Base-by-base conservation (phyloP, 2,797 vertebrate species). In the Pteropus rufus region DNA sequence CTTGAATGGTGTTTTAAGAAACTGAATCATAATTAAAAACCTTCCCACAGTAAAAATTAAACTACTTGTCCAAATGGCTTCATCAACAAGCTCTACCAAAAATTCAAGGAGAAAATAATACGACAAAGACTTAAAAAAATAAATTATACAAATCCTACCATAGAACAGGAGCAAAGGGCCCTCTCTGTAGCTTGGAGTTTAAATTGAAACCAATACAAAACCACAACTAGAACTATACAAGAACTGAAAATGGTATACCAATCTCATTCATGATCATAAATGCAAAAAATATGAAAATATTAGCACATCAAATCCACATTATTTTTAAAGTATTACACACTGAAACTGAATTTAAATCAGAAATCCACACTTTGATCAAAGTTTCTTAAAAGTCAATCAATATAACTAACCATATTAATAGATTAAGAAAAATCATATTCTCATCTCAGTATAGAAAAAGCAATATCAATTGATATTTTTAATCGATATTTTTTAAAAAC, bases 81-180 rank as follows among this genome's bases (percentile, higher is more conserved):
- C 65, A 81, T 36, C 60, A 94, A 46, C 21, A 81, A 77, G 24
- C 92, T 85, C 64, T 41, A 83, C 12, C 58, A 83, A 93, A 95
- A 79, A 44, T 77, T 86, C 85, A 73, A 89, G 58, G 49, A 96
- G 69, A 5, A 21, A 85, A 0, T 72, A 81, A 89, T 36, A 54
- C 88, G 60, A 90, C 46, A 93, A 91, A 92, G 49, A 93, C 54
- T 62, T 88, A 79, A 88, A 79, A 88, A 65, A 72, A 88, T 80
- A 85, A 88, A 91, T 89, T 75, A 89, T 82, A 84, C 21, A 65
- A 89, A 93, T 1, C 14, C 18, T 93, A 58, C 12, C 39, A 77
- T 1, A 94, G 77, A 94, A 95, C 23, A 92, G 31, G 29, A 89
- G 23, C 46, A 86, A 91, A 94, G 77, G 60, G 18, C 2, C 93